Base-by-base conservation (phyloP, 2,797 vertebrate species). In the Crypturellus tataupa region DNA sequence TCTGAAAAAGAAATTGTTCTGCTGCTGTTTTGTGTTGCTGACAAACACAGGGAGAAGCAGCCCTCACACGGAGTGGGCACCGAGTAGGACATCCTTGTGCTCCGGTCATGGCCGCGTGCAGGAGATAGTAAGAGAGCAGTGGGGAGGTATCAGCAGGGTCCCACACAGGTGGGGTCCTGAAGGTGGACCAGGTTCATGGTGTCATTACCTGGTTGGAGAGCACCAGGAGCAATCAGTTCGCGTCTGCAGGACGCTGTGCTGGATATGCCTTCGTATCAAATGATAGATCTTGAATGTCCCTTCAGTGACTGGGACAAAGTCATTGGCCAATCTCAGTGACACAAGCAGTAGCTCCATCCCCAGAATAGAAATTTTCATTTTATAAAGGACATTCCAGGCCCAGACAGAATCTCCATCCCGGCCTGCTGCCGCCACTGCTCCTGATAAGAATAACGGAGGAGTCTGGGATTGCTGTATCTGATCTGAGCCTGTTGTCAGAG, bases 251-350 rank as follows among this genome's bases (percentile, higher is more conserved):
- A 47, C 63, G 37, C 35, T 4, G 12, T 39, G 17, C 9, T 63
- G 58, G 53, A 49, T 62, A 15, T 39, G 15, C 16, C 18, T 39
- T 8, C 5, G 10, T 13, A n/a, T 12, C 73, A 62, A 49, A 49
- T n/a, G 27, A 12, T 39, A 23, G 33, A 63, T 51, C 35, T 25
- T 31, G n/a, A 63, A 33, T 51, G 21, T 51, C 35, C 21, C 35
- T 85, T 47, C 42, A 47, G 49, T 64, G 44, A 33, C 10, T 20
- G 59, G 33, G 53, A 3, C 33, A 63, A 58, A 46, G 33, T 23
- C 37, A 65, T 16, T 0, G 2, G n/a, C 14, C 35, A 39, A 3
- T 11, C 6, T 63, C 70, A 13, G 21, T 35, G n/a, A 33, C 9
- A 29, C 47, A 53, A 72, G 31, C 11, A 9, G 55, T 16, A 29